These are phyloP conservation scores for Metopolophium dirhodum DNA, from an alignment of 1,140 invertebrate species.

Conservation along the genomic window DNA sequence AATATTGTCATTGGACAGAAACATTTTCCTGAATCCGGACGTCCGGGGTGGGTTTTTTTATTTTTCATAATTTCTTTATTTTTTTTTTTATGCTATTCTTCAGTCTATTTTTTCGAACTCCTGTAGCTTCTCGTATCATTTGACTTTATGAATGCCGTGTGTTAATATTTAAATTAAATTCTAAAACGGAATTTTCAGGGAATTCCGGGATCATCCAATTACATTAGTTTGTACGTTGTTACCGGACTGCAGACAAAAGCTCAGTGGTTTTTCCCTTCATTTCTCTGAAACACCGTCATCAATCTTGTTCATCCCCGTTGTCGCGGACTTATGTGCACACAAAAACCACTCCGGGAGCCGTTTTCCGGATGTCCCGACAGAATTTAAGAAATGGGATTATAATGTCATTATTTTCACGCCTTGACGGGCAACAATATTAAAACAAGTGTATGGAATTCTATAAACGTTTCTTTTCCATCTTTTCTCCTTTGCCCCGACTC, in stretches of 20 bases:
- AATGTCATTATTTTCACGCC: conserved; percentile 56
- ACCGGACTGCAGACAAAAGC: conserved; percentile 51
- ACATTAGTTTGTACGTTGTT: conserved; percentile 53
- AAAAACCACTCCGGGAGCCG: conserved; percentile 50
- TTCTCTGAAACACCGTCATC: conserved; percentile 54
- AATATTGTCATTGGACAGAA: conserved; percentile 37
- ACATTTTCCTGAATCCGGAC: conserved; percentile 8
- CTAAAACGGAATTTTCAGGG: conserved; percentile 14
- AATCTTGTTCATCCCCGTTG: conserved; percentile 55
- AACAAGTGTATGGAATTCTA: conserved; percentile 51
- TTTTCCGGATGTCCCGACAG: conserved; percentile 54
- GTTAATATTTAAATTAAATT: conserved; percentile 57
- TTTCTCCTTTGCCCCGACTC: not conserved
- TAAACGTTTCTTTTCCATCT: conserved; percentile 27
- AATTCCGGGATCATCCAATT: conserved; percentile 56
- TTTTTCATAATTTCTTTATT: conserved; percentile 29
- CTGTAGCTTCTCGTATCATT: conserved; percentile 12
- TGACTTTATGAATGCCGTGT: conserved; percentile 38
- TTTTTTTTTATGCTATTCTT: not conserved
- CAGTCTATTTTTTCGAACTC: not conserved
- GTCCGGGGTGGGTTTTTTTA: not conserved
- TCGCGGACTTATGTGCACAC: conserved; percentile 53
- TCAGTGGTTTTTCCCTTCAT: conserved; percentile 51
- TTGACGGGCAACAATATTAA: conserved; percentile 54
- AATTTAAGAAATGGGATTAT: conserved; percentile 57